Evolutionary conservation across 2,113 vertebrate species (phyloP), one percentile per base, ranked within the genome.

Genomic region (Alethe castanea): DNA sequence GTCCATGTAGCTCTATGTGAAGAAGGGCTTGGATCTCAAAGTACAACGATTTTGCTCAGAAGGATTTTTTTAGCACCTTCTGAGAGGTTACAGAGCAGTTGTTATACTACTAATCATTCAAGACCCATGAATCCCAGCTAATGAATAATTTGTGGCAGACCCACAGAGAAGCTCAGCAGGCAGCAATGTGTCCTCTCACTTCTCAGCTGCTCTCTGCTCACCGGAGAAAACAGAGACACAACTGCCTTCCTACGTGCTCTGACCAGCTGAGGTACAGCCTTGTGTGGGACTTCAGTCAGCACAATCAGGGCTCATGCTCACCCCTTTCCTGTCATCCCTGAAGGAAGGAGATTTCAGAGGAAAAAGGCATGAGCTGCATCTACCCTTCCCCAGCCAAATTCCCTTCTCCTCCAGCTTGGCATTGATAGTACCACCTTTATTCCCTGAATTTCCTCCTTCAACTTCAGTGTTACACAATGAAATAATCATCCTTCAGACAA

Each of bases 191-290:
- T 45, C 44, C 8, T 25, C 18, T 86, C 38, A 53, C 6, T 67
- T 72, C 35, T 60, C 2, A 0, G 20, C n/a, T 77, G 35, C 20
- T 50, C 29, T 36, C 33, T 0, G 0, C 29, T 65, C 50, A 33
- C 23, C 53, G 56, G 64, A 92, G 26, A 60, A 81, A 90, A 54
- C 19, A 73, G 54, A 92, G 35, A 22, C 18, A 42, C 2, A 3
- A 25, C 12, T 54, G n/a, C 53, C 38, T 22, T 54, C 28, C 38
- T 22, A 7, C 11, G 8, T 80, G 31, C 47, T 76, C 57, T 62
- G 72, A 59, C 19, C 47, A 76, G 56, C 36, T 71, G 62, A 45
- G 17, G 28, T 45, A n/a, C 19, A 53, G 11, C 25, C 31, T 23
- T 24, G 19, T 9, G 35, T 24, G 62, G 24, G 19, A 76, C 54